Conservation (phyloP, 2,888 invertebrate species). For the Drosophila demipolita region DNA sequence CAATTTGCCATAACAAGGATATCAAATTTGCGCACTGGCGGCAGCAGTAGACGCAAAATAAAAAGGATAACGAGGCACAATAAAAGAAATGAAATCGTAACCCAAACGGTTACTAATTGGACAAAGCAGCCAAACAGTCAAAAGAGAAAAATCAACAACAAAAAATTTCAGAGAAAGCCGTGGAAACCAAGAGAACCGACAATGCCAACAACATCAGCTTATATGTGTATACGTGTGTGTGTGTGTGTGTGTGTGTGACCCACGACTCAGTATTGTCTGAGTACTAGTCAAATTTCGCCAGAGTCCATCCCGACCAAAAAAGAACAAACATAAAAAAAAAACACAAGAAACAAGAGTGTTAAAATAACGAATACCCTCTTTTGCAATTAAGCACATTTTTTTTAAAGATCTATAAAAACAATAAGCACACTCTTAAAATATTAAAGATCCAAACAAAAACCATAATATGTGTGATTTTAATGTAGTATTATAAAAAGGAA, state of each 20-base stretch:
- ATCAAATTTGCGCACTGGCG: constrained; percentile 75
- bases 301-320: constrained; percentile 12
- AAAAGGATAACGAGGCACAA: constrained; percentile 81
- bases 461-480: no score
- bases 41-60: constrained; percentile 52
- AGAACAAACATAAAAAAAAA: constrained; percentile 3
- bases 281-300: constrained; percentile 66
- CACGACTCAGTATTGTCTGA: constrained; percentile 28
- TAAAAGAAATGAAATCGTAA: constrained; percentile 80
- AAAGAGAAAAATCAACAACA: constrained; percentile 31
- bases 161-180: constrained; percentile 17
- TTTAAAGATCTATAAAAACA: background rate
- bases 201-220: constrained; percentile 7
- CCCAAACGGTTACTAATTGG: constrained; percentile 80
- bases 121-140: constrained; percentile 72
- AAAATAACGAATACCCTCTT: background rate
- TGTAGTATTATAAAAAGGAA: rapidly evolving
- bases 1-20: constrained; percentile 80
- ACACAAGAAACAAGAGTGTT: background rate
- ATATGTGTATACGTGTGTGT: constrained; percentile 3
- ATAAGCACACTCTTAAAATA: rapidly evolving
- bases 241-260: constrained; percentile 35
- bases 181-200: constrained; percentile 42
- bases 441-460: no score
- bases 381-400: background rate